Evolutionary conservation across 2,888 invertebrate genomes (phyloP).

Genomic region (Drosophila pseudotakahashii): DNA sequence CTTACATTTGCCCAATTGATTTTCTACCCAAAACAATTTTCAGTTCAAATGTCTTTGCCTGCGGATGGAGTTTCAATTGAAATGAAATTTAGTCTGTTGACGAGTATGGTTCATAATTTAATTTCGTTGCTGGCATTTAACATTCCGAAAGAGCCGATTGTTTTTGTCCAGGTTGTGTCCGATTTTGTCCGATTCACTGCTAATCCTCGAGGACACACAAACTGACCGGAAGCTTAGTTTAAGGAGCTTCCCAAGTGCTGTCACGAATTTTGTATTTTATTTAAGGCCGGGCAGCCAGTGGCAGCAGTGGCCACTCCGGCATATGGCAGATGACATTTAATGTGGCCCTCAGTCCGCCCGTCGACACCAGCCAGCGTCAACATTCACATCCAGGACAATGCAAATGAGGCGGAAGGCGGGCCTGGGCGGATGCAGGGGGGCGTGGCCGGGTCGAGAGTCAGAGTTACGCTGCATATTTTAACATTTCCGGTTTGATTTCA

Average conservation of each 20-base stretch:
- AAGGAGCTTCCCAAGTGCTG: conserved; percentile 4
- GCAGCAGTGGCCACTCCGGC: background rate
- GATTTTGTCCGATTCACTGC: conserved; percentile 23
- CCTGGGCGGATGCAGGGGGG: conserved; percentile 1
- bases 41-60: conserved; percentile 9
- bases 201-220: conserved; percentile 2
- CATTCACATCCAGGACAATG: conserved; percentile 18
- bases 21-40: background rate
- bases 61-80: conserved; percentile 4
- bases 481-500: conserved; percentile 80
- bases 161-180: background rate
- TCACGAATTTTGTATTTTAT: conserved; percentile 23
- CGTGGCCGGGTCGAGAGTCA: conserved; percentile 42
- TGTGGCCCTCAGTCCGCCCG: conserved; percentile 43
- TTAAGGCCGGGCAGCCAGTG: conserved; percentile 23
- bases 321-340: conserved; percentile 39
- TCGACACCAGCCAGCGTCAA: conserved; percentile 53
- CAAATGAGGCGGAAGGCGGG: conserved; percentile 11
- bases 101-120: conserved; percentile 16
- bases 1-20: conserved; percentile 9
- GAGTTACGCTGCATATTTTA: conserved; percentile 70
- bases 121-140: conserved; percentile 27
- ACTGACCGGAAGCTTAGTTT: conserved; percentile 11
- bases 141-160: conserved; percentile 24
- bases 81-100: conserved; percentile 12